Evolutionary conservation across 2,888 invertebrate genomes (phyloP).

Genomic region (Lasioglossum pauxillum): DNA sequence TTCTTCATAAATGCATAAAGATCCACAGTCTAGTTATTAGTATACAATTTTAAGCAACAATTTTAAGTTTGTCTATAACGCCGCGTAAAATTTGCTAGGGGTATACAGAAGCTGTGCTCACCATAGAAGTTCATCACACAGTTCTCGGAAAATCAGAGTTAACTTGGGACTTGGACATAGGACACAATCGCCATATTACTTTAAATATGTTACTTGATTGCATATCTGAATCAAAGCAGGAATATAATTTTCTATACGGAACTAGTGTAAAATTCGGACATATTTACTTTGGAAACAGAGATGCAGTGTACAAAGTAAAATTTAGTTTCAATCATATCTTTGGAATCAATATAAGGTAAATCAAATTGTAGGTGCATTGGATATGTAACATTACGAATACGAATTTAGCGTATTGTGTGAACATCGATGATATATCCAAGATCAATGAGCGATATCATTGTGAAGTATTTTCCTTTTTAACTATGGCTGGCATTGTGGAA

Average conservation of each 20-base stretch:
- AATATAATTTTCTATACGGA: slow-evolving; percentile 30
- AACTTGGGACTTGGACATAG: slow-evolving; percentile 81
- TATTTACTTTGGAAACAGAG: slow-evolving; percentile 54
- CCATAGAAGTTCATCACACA: slow-evolving; percentile 78
- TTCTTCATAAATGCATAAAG: no score
- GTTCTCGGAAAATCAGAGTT: slow-evolving; percentile 76
- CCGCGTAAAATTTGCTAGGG: slow-evolving; percentile 32
- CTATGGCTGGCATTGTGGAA: slow-evolving; percentile 76
- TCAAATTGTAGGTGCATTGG: slow-evolving; percentile 80
- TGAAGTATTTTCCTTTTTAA: slow-evolving; percentile 81
- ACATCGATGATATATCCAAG: slow-evolving; percentile 69
- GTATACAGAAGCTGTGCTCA: slow-evolving; percentile 61
- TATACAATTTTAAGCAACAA: not conserved
- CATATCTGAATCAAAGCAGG: slow-evolving; percentile 54
- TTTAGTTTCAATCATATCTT: slow-evolving; percentile 6
- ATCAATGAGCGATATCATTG: slow-evolving; percentile 77
- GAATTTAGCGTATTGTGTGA: slow-evolving; percentile 75
- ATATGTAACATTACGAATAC: slow-evolving; percentile 82
- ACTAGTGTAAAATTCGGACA: slow-evolving; percentile 38
- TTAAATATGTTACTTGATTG: slow-evolving; percentile 77
- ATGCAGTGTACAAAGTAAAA: slow-evolving; percentile 45
- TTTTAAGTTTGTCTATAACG: not conserved
- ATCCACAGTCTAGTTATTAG: not conserved
- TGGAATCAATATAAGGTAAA: not conserved
- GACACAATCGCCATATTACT: slow-evolving; percentile 79